These are phyloP conservation scores for Bufotes viridis DNA, from an alignment of 2,797 vertebrate genomes.

Conservation along the genomic window DNA sequence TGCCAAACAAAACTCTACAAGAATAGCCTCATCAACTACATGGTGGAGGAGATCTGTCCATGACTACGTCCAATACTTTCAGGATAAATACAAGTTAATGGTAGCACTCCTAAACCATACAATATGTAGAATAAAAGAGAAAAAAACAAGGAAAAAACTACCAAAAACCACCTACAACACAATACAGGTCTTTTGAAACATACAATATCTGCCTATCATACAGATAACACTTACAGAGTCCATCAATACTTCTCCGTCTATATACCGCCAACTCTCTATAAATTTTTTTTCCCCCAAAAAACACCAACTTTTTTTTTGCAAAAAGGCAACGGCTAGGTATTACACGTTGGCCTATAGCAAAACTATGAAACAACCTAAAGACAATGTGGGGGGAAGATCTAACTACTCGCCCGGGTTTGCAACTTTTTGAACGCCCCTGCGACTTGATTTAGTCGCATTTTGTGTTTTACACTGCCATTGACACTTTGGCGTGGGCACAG, in stretches of 20 bases:
- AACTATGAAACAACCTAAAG: too few relatives aligned
- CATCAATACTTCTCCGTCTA: conserved; percentile 12
- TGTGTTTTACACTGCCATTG: too few relatives aligned
- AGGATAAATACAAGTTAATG: neutral
- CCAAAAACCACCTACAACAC: conserved; percentile 16
- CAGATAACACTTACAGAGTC: conserved; percentile 35
- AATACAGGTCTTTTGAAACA: neutral
- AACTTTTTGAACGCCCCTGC: too few relatives aligned
- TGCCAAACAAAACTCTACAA: neutral
- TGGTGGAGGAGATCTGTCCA: neutral
- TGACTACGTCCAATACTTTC: neutral
- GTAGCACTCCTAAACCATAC: neutral
- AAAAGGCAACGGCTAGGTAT: too few relatives aligned
- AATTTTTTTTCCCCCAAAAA: too few relatives aligned
- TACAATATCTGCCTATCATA: neutral
- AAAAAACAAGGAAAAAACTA: neutral
- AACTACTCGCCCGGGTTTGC: too few relatives aligned
- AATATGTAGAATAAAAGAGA: neutral
- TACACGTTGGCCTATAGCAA: too few relatives aligned
- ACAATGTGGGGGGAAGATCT: too few relatives aligned
- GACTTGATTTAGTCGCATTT: too few relatives aligned
- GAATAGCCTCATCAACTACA: neutral
- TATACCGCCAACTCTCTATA: neutral
- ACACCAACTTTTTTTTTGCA: too few relatives aligned
- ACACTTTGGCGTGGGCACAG: too few relatives aligned